Conservation (phyloP, 1,140 invertebrate genomes). For the Heliothis virescens region DNA sequence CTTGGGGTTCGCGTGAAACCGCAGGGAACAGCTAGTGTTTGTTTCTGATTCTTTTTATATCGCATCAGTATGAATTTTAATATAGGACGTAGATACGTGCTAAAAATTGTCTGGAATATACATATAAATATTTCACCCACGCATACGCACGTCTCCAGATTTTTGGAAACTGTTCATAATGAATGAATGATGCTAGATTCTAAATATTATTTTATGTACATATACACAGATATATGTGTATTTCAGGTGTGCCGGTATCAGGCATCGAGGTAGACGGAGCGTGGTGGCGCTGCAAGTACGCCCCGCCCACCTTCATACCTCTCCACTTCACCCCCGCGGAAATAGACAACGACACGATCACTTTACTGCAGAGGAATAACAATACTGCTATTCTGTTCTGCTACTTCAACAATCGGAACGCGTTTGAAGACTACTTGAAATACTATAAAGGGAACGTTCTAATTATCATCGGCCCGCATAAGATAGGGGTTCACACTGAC, state of each 20-base stretch:
- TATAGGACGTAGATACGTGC: too few species aligned
- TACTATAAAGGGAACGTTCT: constrained; percentile 88
- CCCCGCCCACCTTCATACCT: constrained; percentile 82
- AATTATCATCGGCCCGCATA: constrained; percentile 90
- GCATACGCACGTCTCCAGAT: too few species aligned
- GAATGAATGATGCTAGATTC: too few species aligned
- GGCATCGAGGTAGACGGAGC: constrained; percentile 83
- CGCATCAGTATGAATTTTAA: too few species aligned
- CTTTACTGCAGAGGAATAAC: constrained; percentile 62
- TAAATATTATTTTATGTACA: too few species aligned
- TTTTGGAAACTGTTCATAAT: too few species aligned
- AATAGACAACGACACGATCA: constrained; percentile 71
- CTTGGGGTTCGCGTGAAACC: too few species aligned
- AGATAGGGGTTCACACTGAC: constrained; percentile 88
- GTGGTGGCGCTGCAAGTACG: constrained; percentile 85
- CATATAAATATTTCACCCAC: too few species aligned
- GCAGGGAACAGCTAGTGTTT: too few species aligned
- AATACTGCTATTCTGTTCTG: constrained; percentile 90
- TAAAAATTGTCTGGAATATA: too few species aligned
- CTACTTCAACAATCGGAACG: constrained; percentile 90
- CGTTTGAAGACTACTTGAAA: constrained; percentile 89
- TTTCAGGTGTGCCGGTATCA: constrained; percentile 72
- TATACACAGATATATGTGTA: too few species aligned
- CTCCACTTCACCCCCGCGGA: constrained; percentile 69
- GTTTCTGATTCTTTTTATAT: too few species aligned